phyloP scores from a whole-genome alignment of 2,113 vertebrate species.

The Axis porcinus region DNA sequence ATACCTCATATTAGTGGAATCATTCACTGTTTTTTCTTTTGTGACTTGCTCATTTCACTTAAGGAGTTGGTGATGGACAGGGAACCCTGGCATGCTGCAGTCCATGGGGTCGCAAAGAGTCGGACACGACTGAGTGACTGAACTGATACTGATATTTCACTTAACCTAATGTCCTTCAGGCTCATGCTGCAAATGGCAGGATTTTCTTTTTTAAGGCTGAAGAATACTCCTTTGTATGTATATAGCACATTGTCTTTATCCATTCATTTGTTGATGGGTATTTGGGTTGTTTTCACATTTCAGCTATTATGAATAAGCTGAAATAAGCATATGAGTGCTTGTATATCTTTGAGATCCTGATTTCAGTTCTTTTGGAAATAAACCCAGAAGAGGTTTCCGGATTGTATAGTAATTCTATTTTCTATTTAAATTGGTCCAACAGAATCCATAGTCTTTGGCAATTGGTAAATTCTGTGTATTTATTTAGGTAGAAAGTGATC shows the following conservation, averaged over 20 bases:
- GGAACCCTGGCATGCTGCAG: neutral
- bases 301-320: neutral
- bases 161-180: neutral
- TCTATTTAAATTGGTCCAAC: neutral
- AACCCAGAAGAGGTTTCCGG: neutral
- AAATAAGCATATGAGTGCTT: neutral
- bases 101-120: neutral
- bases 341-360: neutral
- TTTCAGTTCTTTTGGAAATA: neutral
- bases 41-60: neutral
- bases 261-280: neutral
- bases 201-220: neutral
- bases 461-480: neutral
- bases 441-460: neutral
- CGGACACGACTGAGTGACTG: neutral
- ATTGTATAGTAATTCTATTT: neutral
- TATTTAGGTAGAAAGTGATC: neutral
- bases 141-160: neutral
- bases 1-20: neutral
- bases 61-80: neutral
- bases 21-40: neutral
- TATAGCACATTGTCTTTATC: neutral
- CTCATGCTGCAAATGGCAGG: neutral
- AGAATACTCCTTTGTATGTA: neutral
- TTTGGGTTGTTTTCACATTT: neutral